phyloP scores from a whole-genome alignment of 2,113 vertebrate genomes.

The Empidonax alnorum region DNA sequence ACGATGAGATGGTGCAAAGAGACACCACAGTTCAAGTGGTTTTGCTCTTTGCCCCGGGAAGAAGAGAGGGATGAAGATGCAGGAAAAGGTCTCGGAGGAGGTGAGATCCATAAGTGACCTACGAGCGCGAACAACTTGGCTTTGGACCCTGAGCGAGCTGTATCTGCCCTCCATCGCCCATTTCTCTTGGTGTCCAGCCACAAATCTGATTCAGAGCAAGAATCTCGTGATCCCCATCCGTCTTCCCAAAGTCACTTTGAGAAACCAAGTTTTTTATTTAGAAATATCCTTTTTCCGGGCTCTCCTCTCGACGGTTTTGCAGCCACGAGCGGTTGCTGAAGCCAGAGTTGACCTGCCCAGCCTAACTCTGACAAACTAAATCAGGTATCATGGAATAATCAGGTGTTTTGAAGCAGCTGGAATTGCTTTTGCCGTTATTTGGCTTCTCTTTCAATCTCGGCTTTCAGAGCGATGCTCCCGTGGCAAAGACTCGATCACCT shows the following conservation, averaged over 20 bases:
- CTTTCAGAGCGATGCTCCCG: not conserved
- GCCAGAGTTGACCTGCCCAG: not conserved
- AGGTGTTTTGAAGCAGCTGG: not conserved
- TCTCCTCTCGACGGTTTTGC: not conserved
- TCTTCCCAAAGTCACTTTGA: slow-evolving; percentile 18
- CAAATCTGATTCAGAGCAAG: not conserved
- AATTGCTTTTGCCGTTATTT: not conserved
- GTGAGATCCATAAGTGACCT: not conserved
- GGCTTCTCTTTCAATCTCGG: not conserved
- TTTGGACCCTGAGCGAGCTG: not conserved
- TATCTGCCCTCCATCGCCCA: not conserved
- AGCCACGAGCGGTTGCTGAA: not conserved
- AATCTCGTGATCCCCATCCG: not conserved
- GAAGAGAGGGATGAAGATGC: not conserved
- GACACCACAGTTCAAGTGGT: rapidly evolving
- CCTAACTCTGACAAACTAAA: not conserved
- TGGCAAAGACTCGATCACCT: not conserved
- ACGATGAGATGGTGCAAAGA: not conserved
- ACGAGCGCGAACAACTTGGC: not conserved
- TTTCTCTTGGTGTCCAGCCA: not conserved
- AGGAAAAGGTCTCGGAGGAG: not conserved
- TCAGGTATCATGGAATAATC: not conserved
- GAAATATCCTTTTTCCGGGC: not conserved
- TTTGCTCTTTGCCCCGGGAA: not conserved
- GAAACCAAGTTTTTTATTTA: not conserved